Base-by-base conservation (phyloP, 2,888 invertebrate species). In the Meliscaeva auricollis region DNA sequence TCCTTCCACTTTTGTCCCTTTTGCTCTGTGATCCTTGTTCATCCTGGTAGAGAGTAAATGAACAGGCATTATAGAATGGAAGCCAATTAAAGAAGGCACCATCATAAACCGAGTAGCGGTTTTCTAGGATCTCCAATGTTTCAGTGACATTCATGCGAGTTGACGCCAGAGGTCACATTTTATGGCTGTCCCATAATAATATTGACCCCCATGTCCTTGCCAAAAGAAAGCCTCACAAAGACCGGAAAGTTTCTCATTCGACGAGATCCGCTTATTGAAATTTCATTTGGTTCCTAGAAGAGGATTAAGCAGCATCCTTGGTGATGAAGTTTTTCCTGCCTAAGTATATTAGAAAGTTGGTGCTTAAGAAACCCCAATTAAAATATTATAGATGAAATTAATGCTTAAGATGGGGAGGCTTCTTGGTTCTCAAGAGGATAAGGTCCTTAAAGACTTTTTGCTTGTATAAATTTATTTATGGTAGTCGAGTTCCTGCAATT, bases 21-120 rank as follows among this genome's bases (percentile, higher is more conserved):
- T n/a, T n/a, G n/a, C n/a, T n/a, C 54, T 58, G 35, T 38, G 46
- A 76, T 77, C 46, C 66, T 62, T 60, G n/a, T 72, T n/a, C n/a
- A n/a, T n/a, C n/a, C n/a, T n/a, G n/a, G 60, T 20, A 8, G 50
- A 20, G 9, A 2, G 9, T 32, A 41, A 11, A 50, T 77, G 66
- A 54, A 48, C 68, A 54, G 20, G 60, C 60, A 66, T 64, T 70
- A 52, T 41, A 35, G 35, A 54, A 50, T 62, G 73, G 73, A 81
- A 85, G 77, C 85, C 85, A 85, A 85, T 85, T 69, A 85, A 73
- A 73, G 77, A 60, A 64, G 73, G 62, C 72, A 69, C 76, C 69
- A 81, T 85, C 72, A 72, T 72, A 68, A 76, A 72, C 60, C 76
- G 54, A 70, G 44, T 62, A 50, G 64, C 50, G 75, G 76, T 70